Base-by-base conservation (phyloP, 2,888 invertebrate genomes). In the Dysmachus trigonus region DNA sequence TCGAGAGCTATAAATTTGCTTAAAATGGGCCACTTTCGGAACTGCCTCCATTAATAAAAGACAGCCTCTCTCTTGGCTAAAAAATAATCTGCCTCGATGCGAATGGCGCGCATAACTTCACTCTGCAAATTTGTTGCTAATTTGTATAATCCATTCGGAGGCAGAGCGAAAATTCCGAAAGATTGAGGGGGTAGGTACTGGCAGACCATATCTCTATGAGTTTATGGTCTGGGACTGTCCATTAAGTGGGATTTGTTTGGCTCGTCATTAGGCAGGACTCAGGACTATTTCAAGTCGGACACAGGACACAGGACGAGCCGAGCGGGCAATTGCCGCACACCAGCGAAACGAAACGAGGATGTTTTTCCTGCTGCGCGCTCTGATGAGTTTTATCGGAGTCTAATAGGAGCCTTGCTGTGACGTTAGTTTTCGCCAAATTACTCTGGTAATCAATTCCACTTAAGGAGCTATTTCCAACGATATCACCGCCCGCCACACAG, bases 401-500 rank as follows among this genome's bases (percentile, higher is more conserved):
- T 53, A 81, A 81, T 81, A 62, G 62, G 33, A 33, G 51, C 47
- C 81, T 33, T 33, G 81, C 31, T 53, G 81, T 81, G 81, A 53
- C 81, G 81, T 30, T 53, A 81, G 81, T 53, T 81, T 62, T 35
- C 81, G 33, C 35, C 10, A 81, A 81, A 81, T 81, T 81, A 31
- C 79, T 22, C 47, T 51, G 30, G 41, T 83, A 82, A 83, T 83
- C 83, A 41, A 83, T 83, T 83, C 38, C 83, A 83, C 72, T 72
- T 72, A 22, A 38, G 51, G 41, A 27, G 71, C 38, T 72, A 41
- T 41, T 41, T 77, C 41, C 18, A 62, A 62, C 62, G 62, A 7
- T 62, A 22, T 35, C 27, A 22, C 41, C 38, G 15, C 22, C 1
- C 27, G 13, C 22, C n/a, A 0, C 74, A 13, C 74, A 15, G 30